Evolutionary conservation across 2,113 vertebrate genomes (phyloP), one percentile per base, ranked within the genome.

Genomic region (Chamaea fasciata): DNA sequence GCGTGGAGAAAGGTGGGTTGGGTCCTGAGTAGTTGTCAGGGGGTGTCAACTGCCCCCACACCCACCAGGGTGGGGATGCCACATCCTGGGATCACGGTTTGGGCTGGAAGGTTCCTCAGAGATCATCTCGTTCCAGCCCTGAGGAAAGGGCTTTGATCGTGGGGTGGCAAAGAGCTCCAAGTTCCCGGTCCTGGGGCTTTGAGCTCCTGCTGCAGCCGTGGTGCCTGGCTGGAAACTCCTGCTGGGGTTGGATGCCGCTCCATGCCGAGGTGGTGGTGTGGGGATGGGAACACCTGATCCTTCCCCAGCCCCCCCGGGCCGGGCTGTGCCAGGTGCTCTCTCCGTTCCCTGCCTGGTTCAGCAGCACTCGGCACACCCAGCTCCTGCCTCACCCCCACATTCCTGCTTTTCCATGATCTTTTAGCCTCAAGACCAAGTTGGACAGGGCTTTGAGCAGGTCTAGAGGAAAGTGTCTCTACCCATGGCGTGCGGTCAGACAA

Each of bases 11-110:
- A 8, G 2, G 27, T 1, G 16, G 65, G 33, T 42, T 4, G 18
- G 35, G 23, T 76, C 27, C 2, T 50, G 26, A 46, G 55, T 2
- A 15, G 56, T 1, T 28, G 3, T 14, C 27, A 3, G 6, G 22
- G 37, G 26, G 27, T 37, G 42, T 42, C 68, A 50, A 2, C 30
- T 0, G 2, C 5, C 30, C 26, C 67, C 0, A 0, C 30, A 22
- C 17, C 31, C 4, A 6, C 1, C 11, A 2, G 23, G 46, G 18
- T 13, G 80, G 63, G 21, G 26, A 17, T 52, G 19, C 18, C 26
- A 5, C 13, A 3, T n/a, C 30, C 9, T 2, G 55, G 39, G 47
- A 31, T 62, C 39, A 4, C 2, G 20, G 9, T 30, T 46, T 35
- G 62, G n/a, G 46, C 35, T 69, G 55, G 55, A 35, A 62, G 9